Percentiles rank a stretch among this genome's conserved stretches.
Evolutionary conservation across 2,797 vertebrate genomes (phyloP).

Genomic region (Clarias fuscus): DNA sequence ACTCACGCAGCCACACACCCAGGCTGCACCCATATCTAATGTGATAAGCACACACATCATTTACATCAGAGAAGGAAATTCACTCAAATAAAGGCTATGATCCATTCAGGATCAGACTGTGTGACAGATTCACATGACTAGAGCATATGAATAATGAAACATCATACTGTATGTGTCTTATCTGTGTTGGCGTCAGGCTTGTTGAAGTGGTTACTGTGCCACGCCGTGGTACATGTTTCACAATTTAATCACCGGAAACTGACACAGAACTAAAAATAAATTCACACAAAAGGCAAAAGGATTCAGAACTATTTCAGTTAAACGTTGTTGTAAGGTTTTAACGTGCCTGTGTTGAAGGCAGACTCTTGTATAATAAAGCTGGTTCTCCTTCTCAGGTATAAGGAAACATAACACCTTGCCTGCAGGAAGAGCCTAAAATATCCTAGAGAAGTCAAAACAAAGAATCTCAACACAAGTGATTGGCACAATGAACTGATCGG

Average conservation of each 20-base stretch:
- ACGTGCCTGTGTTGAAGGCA: not conserved
- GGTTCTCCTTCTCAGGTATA: not conserved
- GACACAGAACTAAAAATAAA: not conserved
- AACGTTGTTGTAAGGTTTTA: not conserved
- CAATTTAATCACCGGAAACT: not conserved
- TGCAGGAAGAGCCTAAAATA: not conserved
- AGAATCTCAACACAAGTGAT: not conserved
- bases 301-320: not conserved
- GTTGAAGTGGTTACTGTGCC: not conserved
- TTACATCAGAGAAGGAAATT: not conserved
- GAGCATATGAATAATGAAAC: not conserved
- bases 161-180: not conserved
- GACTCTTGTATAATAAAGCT: not conserved
- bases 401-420: conserved; percentile 4
- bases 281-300: not conserved
- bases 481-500: not conserved
- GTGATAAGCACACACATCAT: too few species aligned
- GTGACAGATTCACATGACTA: not conserved
- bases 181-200: not conserved
- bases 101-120: not conserved
- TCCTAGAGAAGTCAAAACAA: not conserved
- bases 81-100: not conserved
- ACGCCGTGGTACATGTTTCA: not conserved
- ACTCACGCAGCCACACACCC: too few species aligned
- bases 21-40: too few species aligned